Evolutionary conservation across 2,797 vertebrate genomes (phyloP).

Genomic region (Ara ararauna): DNA sequence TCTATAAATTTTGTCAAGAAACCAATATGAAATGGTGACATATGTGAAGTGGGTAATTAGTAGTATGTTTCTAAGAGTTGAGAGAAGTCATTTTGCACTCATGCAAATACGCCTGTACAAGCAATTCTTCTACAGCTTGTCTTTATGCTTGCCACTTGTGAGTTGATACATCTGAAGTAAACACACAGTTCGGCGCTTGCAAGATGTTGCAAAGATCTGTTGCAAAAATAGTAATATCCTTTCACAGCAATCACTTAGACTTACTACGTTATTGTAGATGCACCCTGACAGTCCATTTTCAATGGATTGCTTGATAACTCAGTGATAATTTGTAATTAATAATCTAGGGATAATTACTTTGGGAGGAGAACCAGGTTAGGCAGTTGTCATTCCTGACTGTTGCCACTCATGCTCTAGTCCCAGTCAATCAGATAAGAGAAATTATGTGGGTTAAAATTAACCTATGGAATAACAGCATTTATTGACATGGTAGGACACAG

Average conservation of each 20-base stretch:
- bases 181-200: not conserved
- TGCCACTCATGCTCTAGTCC: not conserved
- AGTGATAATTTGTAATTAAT: not conserved
- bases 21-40: not conserved
- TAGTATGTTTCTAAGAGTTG: not conserved
- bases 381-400: not conserved
- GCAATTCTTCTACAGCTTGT: slow-evolving; percentile 33
- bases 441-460: not conserved
- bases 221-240: not conserved
- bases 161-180: slow-evolving; percentile 39
- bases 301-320: not conserved
- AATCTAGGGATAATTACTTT: not conserved
- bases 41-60: slow-evolving; percentile 25
- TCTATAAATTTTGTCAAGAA: not conserved
- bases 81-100: slow-evolving; percentile 14
- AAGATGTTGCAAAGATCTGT: slow-evolving; percentile 40
- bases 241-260: not conserved
- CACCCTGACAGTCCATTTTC: not conserved
- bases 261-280: not conserved
- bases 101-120: not conserved
- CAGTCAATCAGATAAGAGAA: not conserved
- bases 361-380: not conserved
- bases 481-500: rapidly evolving
- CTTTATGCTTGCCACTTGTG: slow-evolving; percentile 37
- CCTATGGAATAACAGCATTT: not conserved